Base-by-base conservation (phyloP, 2,113 vertebrate genomes). In the Eurypyga helias region DNA sequence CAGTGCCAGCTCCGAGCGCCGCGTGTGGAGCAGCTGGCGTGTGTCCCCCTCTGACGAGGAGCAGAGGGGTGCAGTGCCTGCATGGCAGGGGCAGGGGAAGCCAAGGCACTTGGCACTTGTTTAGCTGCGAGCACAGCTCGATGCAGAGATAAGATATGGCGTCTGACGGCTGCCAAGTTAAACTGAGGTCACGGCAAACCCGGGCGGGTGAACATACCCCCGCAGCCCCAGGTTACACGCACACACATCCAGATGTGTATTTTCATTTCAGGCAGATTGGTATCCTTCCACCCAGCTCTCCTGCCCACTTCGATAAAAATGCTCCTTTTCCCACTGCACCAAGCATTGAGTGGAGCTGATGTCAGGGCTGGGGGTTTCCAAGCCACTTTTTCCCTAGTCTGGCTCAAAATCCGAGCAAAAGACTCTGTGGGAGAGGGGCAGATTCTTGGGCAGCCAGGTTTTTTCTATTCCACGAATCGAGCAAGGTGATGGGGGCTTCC, bases 151-250 rank as follows among this genome's bases (percentile, higher is more conserved):
- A 49, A 96, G 95, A 72, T 88, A 88, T 87, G 10, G 66, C 8
- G 43, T 85, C 87, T 87, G 96, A 13, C 10, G 64, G 87, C 89
- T 96, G 91, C 82, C 84, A 43, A 93, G 96, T 91, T 76, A 93
- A 93, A 76, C 91, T 8, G 57, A 91, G 96, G 95, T 93, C 96
- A 91, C 80, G 15, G 65, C 84, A 83, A 75, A 83, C 65, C 72
- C 67, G 8, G 20, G 79, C 28, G 8, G 70, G 38, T 9, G 84
- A 83, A 45, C 3, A 5, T 13, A 15, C 17, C 80, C 78, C 78
- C 2, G 0, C 79, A 83, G 64, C 21, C 41, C 46, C 33, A 1
- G 61, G 48, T 34, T 18, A 20, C 64, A 43, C 6, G 36, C 73
- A 38, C 41, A 17, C 17, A 9, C n/a, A 28, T 2, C 26, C 65